Percentiles rank a stretch among this genome's conserved stretches.
phyloP scores from a whole-genome alignment of 1,140 invertebrate genomes.

The Matsumurasca onukii region DNA sequence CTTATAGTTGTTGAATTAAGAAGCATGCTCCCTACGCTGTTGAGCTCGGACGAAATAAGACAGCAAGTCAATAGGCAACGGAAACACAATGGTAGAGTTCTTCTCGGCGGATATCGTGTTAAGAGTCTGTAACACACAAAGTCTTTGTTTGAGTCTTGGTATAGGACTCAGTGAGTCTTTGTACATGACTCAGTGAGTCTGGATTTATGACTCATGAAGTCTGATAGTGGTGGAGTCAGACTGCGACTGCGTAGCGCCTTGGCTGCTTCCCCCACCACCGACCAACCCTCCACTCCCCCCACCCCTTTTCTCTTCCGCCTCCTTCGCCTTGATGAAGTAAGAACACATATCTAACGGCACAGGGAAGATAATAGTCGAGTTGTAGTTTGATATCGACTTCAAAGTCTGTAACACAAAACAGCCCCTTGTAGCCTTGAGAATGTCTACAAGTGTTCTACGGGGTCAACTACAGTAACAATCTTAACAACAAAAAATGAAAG shows the following conservation, averaged over 20 bases:
- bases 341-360: slow-evolving; percentile 87
- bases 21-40: slow-evolving; percentile 28
- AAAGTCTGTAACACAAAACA: slow-evolving; percentile 65
- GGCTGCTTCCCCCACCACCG: too few species aligned
- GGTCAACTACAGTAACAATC: too few species aligned
- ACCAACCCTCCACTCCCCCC: too few species aligned
- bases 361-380: slow-evolving; percentile 96
- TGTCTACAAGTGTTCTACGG: slow-evolving; percentile 3
- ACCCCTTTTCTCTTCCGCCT: too few species aligned
- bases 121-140: slow-evolving; percentile 66
- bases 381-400: slow-evolving; percentile 93
- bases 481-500: too few species aligned
- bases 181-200: too few species aligned
- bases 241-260: too few species aligned
- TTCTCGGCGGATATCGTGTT: slow-evolving; percentile 96
- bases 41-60: slow-evolving; percentile 67
- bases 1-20: too few species aligned
- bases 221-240: slow-evolving; percentile 1
- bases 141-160: neutral
- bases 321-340: slow-evolving; percentile 64
- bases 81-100: slow-evolving; percentile 97
- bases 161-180: neutral
- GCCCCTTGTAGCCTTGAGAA: neutral
- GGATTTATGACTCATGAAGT: neutral
- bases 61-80: slow-evolving; percentile 88